phyloP scores from a whole-genome alignment of 1,140 invertebrate genomes.

The Wiebesia pumilae region DNA sequence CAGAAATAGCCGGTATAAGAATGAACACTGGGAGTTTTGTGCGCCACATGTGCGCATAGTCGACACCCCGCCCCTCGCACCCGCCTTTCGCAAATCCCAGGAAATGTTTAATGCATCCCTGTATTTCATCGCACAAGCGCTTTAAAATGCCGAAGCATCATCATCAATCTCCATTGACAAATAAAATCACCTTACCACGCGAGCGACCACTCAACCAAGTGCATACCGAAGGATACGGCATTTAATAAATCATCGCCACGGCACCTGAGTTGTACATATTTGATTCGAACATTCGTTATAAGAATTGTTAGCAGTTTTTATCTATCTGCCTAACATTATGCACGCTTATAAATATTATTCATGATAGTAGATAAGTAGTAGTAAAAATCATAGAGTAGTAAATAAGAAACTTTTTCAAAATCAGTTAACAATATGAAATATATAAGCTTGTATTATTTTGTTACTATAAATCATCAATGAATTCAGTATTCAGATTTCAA shows the following conservation, averaged over 20 bases:
- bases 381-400: too few species aligned
- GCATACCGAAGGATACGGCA: neutral
- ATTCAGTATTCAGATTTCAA: too few species aligned
- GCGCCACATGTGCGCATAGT: neutral
- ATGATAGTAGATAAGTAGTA: too few species aligned
- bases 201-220: neutral
- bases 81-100: neutral
- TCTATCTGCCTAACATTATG: too few species aligned
- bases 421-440: too few species aligned
- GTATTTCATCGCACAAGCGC: neutral
- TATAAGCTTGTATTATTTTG: too few species aligned
- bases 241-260: neutral
- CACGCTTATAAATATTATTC: too few species aligned
- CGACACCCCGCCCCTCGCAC: neutral
- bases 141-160: neutral
- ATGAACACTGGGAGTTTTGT: neutral
- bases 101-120: neutral
- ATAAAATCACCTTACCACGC: neutral
- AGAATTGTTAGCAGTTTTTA: too few species aligned
- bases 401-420: too few species aligned
- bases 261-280: neutral
- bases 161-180: neutral
- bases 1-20: neutral
- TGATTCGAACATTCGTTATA: neutral
- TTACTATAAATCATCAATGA: too few species aligned